These are phyloP conservation scores for Rhinogobio ventralis DNA, from an alignment of 2,797 vertebrate genomes.

Conservation along the genomic window DNA sequence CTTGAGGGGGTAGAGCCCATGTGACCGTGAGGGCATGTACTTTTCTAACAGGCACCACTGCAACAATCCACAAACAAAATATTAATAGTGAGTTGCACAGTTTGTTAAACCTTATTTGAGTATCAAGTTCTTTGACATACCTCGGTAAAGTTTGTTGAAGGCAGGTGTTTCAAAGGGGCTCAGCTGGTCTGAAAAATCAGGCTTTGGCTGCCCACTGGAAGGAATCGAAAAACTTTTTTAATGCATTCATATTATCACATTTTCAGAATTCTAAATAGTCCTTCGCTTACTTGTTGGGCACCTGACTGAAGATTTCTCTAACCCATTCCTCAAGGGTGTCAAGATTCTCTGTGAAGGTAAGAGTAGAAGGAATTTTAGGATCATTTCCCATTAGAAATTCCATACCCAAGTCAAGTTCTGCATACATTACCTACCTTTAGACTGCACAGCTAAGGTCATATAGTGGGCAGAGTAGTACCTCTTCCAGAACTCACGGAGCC, in stretches of 20 bases:
- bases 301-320: conserved; percentile 92
- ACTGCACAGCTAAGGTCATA: conserved; percentile 96
- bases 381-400: background rate
- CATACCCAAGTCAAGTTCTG: background rate
- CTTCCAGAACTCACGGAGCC: conserved; percentile 93
- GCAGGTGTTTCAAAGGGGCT: conserved; percentile 91
- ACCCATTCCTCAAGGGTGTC: conserved; percentile 96
- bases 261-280: conserved; percentile 13
- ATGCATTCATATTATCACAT: background rate
- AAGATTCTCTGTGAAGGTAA: conserved; percentile 85
- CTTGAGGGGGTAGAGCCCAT: conserved; percentile 94
- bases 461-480: conserved; percentile 94
- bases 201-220: conserved; percentile 83
- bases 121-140: conserved; percentile 66
- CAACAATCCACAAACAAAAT: conserved; percentile 57
- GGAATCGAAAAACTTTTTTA: background rate
- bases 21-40: conserved; percentile 93
- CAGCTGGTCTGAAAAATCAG: conserved; percentile 86
- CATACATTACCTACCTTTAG: conserved; percentile 84
- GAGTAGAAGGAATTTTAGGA: conserved; percentile 14
- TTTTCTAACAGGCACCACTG: conserved; percentile 93
- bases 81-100: background rate
- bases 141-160: conserved; percentile 94
- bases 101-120: background rate
- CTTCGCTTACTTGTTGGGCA: conserved; percentile 93